These are phyloP conservation scores for Sebastes kiyomatsui DNA, from an alignment of 2,797 vertebrate genomes.

Conservation along the genomic window DNA sequence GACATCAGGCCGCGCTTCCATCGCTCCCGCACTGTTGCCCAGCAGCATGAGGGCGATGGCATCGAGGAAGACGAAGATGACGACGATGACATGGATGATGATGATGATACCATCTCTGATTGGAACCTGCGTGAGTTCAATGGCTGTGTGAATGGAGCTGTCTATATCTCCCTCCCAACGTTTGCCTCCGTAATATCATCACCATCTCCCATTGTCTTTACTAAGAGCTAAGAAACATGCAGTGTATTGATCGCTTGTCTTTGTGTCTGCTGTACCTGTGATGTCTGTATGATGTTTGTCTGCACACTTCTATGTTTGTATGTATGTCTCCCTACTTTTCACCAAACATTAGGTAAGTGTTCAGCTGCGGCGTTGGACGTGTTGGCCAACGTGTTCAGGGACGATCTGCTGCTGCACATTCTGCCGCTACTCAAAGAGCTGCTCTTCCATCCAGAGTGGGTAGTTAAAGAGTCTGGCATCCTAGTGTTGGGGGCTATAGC, in stretches of 20 bases:
- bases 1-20: constrained; percentile 96
- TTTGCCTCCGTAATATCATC: neutral
- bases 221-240: neutral
- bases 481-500: constrained; percentile 96
- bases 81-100: constrained; percentile 93
- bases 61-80: constrained; percentile 92
- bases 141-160: neutral
- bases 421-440: constrained; percentile 94
- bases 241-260: constrained; percentile 5
- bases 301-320: constrained; percentile 23
- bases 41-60: constrained; percentile 93
- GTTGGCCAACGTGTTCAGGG: constrained; percentile 94
- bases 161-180: neutral
- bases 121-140: constrained; percentile 93
- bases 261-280: constrained; percentile 27
- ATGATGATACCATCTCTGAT: constrained; percentile 95
- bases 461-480: constrained; percentile 96
- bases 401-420: constrained; percentile 92
- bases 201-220: neutral
- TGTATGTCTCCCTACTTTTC: constrained; percentile 20
- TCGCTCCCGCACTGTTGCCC: constrained; percentile 93
- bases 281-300: constrained; percentile 42
- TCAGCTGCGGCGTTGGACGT: constrained; percentile 95
- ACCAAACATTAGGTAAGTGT: constrained; percentile 87
- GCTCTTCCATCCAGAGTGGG: constrained; percentile 95